Percentiles rank a stretch among this genome's conserved stretches.
These are phyloP conservation scores for Silurus lanzhouensis DNA, from an alignment of 2,797 vertebrate species.

Conservation along the genomic window DNA sequence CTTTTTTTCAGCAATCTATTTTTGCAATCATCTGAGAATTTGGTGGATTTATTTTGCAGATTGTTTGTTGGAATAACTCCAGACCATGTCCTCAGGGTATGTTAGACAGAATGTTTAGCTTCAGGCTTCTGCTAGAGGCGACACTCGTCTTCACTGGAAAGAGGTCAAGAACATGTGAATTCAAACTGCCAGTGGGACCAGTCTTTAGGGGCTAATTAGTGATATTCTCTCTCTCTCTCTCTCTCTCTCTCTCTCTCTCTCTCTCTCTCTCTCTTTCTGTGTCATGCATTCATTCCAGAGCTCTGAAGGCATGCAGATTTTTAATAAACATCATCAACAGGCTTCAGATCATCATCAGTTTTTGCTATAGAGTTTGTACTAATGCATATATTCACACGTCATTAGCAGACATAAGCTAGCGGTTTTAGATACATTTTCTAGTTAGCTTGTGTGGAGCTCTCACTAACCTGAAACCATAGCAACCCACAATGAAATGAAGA, in stretches of 20 bases:
- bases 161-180: conserved; percentile 18
- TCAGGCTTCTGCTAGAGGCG: conserved; percentile 26
- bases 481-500: background rate
- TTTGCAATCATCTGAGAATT: no score
- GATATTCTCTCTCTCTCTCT: background rate
- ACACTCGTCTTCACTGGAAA: background rate
- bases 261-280: background rate
- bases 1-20: no score
- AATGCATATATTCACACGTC: background rate
- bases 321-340: background rate
- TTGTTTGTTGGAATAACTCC: conserved; percentile 17
- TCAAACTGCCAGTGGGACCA: background rate
- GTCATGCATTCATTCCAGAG: background rate
- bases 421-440: background rate
- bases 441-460: background rate
- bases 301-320: background rate
- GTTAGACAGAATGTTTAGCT: conserved; percentile 15
- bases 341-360: background rate
- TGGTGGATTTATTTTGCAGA: no score
- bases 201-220: conserved; percentile 6
- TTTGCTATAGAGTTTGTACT: background rate
- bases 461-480: background rate
- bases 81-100: conserved; percentile 21
- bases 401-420: background rate
- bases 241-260: background rate